These are phyloP conservation scores for Aphelinus atriplicis DNA, from an alignment of 1,140 invertebrate genomes.

Conservation along the genomic window DNA sequence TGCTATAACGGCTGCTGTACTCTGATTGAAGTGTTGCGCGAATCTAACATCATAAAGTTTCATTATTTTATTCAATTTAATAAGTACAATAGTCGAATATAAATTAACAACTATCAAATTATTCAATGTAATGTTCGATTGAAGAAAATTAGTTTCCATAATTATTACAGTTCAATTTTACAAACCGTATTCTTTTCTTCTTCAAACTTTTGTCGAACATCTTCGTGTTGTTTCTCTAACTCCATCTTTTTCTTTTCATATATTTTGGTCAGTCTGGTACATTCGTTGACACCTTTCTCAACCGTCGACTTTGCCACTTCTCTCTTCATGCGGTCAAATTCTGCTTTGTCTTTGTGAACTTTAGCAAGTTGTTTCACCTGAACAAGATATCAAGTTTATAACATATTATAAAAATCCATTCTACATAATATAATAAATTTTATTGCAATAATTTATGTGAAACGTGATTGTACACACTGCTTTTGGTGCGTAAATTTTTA, in stretches of 20 bases:
- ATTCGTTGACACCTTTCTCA: constrained; percentile 83
- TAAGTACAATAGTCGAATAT: background rate
- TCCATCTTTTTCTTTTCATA: constrained; percentile 81
- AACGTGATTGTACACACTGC: background rate
- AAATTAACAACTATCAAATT: too few species aligned
- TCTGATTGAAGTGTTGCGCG: constrained; percentile 55
- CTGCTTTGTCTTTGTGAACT: constrained; percentile 88
- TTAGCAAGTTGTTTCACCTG: constrained; percentile 78
- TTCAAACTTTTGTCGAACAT: constrained; percentile 74
- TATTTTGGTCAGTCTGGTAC: constrained; percentile 77
- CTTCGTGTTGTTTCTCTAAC: constrained; percentile 80
- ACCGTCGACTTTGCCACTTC: constrained; percentile 81
- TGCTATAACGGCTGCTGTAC: constrained; percentile 60
- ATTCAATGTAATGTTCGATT: too few species aligned
- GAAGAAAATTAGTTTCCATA: too few species aligned
- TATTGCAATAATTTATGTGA: too few species aligned
- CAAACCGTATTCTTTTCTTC: constrained; percentile 78
- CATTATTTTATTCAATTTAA: constrained; percentile 8
- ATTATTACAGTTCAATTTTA: background rate
- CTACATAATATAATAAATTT: too few species aligned
- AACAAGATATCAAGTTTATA: too few species aligned
- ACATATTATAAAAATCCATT: too few species aligned
- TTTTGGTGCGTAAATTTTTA: background rate
- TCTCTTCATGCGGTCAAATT: constrained; percentile 81
- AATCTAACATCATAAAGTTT: constrained; percentile 46